These are phyloP conservation scores for Mus musculus DNA, from an alignment of 2,113 vertebrate genomes.

Conservation along the genomic window GRCm39 chr15:101808001-101808500, in stretches of 20 bases:
- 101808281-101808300: not conserved
- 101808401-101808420: not conserved
- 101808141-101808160: not conserved
- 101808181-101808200: not conserved
- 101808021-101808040: not conserved
- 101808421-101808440: not conserved
- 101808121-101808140: not conserved
- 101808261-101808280: not conserved
- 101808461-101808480: not conserved
- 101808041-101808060: not conserved
- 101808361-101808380: not conserved
- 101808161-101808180: not conserved
- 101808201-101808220: not conserved
- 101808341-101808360: not conserved
- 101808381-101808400: not conserved
- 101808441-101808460: not conserved
- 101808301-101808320: not conserved
- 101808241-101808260: not conserved
- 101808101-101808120: not conserved
- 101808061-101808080: not conserved
- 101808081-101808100: not conserved
- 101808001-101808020: not conserved
- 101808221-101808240: not conserved
- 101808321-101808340: constrained; percentile 1
- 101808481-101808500: not conserved